Evolutionary conservation across 2,888 invertebrate genomes (phyloP), one percentile per base, ranked within the genome.

Genomic region (Gisinianus flammeolus): DNA sequence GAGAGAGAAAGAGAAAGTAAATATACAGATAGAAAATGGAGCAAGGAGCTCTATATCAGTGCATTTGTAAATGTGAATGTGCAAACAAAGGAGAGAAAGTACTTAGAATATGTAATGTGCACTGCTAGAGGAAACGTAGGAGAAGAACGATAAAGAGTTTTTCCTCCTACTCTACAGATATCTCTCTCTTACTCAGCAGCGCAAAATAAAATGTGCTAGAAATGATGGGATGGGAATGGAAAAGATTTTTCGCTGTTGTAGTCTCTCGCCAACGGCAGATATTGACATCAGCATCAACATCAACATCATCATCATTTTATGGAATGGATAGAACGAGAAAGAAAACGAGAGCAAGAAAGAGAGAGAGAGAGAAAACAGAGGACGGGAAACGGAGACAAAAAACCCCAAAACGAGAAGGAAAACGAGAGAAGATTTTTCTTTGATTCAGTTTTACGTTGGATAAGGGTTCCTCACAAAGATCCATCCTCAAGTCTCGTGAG

Each of bases 231-330:
- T 68, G 44, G 68, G 44, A 24, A 68, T 31, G 33, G 68, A 68
- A 44, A 68, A 68, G 56, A 72, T 58, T 58, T 72, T 72, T 58
- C 58, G 16, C 22, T 31, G 8, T 33, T 56, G n/a, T 22, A n/a
- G 19, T 68, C 33, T 68, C 31, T 64, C 6, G 68, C 44, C 44
- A 68, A 68, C 33, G 68, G 44, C 68, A 68, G 68, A 68, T 68
- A 68, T 68, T 68, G 68, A 68, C 68, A 68, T 68, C 68, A 66
- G 31, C 66, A 66, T 66, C 66, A 68, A 44, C 67, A 67, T 62
- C 62, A 68, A 30, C 66, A 66, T 66, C 64, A 64, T 66, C 68
- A 68, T 68, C 68, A 68, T 68, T 68, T 68, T 44, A 68, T n/a
- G 26, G 26, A 68, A 68, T 68, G 26, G 44, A 64, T 24, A 28